Percentiles rank a stretch among this genome's conserved stretches.
Evolutionary conservation across 1,140 invertebrate genomes (phyloP).

Genomic region (Mycetomoellerius zeteki): DNA sequence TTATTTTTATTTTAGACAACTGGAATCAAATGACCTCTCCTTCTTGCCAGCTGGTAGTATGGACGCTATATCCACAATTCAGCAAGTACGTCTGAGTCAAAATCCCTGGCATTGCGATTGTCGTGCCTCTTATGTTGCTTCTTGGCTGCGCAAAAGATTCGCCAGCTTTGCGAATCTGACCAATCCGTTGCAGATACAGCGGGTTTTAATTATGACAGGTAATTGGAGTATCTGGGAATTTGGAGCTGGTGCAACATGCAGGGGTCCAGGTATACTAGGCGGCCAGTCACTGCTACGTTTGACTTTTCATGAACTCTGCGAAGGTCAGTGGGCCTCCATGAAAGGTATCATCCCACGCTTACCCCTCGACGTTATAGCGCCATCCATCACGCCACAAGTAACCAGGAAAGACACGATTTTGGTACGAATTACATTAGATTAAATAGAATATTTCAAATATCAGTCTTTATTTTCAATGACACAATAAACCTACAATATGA

Average conservation of each 20-base stretch:
- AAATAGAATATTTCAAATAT: background rate
- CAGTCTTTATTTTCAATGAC: background rate
- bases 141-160: conserved; percentile 87
- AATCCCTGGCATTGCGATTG: conserved; percentile 97
- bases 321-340: conserved; percentile 95
- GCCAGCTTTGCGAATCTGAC: conserved; percentile 63
- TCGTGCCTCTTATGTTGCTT: conserved; percentile 91
- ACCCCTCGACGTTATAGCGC: conserved; percentile 84
- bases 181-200: conserved; percentile 10
- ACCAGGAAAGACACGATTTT: conserved; percentile 4
- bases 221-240: conserved; percentile 87
- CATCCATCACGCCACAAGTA: background rate
- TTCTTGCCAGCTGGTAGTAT: conserved; percentile 91
- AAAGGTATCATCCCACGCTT: conserved; percentile 90
- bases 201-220: background rate
- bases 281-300: conserved; percentile 90
- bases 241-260: conserved; percentile 90
- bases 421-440: background rate
- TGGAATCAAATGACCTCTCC: conserved; percentile 93
- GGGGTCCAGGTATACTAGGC: conserved; percentile 91
- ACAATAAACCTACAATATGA: background rate
- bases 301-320: conserved; percentile 93
- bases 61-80: conserved; percentile 89
- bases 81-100: conserved; percentile 92
- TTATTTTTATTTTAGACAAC: too few relatives aligned